Percentiles rank a stretch among this genome's conserved stretches.
Conservation (phyloP, 2,888 invertebrate species). For the Lepidochitona cinerea region DNA sequence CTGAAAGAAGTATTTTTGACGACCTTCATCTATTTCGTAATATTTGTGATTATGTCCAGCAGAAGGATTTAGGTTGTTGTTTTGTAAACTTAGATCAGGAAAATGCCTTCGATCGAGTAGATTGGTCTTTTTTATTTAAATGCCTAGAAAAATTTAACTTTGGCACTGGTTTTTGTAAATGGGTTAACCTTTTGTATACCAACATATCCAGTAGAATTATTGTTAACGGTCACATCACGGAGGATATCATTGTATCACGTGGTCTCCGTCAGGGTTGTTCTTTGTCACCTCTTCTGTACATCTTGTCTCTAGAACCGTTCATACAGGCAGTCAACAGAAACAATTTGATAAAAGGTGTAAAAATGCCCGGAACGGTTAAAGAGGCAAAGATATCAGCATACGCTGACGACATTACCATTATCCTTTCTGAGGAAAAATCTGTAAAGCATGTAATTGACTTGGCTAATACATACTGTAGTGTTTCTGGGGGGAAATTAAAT, state of each 20-base stretch:
- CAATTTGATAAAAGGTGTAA: conserved; percentile 14
- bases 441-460: conserved; percentile 1
- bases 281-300: not conserved
- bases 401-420: conserved; percentile 16
- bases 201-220: not conserved
- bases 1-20: conserved; percentile 36
- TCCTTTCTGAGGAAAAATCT: conserved; percentile 9
- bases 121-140: conserved; percentile 32
- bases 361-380: conserved; percentile 14
- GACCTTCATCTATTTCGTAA: conserved; percentile 34
- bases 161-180: too few species aligned
- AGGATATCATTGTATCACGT: not conserved
- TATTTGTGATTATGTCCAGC: conserved; percentile 33
- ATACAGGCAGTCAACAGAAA: not conserved
- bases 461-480: conserved; percentile 6
- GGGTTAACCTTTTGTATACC: too few species aligned
- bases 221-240: conserved; percentile 1
- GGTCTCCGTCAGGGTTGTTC: conserved; percentile 9
- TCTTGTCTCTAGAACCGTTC: not conserved
- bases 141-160: conserved; percentile 32
- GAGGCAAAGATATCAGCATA: conserved; percentile 10
- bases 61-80: conserved; percentile 26
- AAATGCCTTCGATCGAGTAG: conserved; percentile 42
- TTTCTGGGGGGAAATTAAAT: conserved; percentile 29
- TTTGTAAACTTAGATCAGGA: conserved; percentile 40